These are phyloP conservation scores for Sebastes fasciatus DNA, from an alignment of 2,113 vertebrate genomes.

Conservation along the genomic window DNA sequence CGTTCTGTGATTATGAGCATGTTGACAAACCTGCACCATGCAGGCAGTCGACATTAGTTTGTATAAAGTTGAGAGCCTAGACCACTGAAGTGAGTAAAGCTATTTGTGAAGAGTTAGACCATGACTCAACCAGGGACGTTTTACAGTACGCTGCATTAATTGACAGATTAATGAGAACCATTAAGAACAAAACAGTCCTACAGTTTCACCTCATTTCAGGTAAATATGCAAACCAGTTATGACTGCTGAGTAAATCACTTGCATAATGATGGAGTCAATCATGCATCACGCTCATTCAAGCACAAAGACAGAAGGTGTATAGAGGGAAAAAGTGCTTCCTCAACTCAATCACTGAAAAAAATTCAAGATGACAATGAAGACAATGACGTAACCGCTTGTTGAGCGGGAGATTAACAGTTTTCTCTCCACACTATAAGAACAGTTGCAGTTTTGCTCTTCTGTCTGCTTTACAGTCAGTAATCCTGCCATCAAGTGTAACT, in stretches of 20 bases:
- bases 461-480: slow-evolving; percentile 21
- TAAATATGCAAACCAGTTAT: slow-evolving; percentile 3
- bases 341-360: not conserved
- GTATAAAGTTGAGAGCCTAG: too few species aligned
- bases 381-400: not conserved
- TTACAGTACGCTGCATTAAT: not conserved
- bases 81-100: too few species aligned
- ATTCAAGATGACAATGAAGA: not conserved
- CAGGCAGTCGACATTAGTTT: too few species aligned
- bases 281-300: not conserved
- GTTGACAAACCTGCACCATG: too few species aligned
- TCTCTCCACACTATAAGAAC: not conserved
- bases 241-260: slow-evolving; percentile 12
- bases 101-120: not conserved
- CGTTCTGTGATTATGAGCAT: too few species aligned
- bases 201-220: not conserved
- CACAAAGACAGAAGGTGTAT: not conserved
- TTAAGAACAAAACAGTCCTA: not conserved
- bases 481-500: slow-evolving; percentile 25
- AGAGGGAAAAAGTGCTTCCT: not conserved
- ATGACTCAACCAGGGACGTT: not conserved
- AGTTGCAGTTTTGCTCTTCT: not conserved
- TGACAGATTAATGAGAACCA: not conserved
- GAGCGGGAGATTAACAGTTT: not conserved
- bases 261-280: not conserved